Evolutionary conservation across 1,140 invertebrate genomes (phyloP), one percentile per base, ranked within the genome.

Genomic region (Drosophila paulistorum): DNA sequence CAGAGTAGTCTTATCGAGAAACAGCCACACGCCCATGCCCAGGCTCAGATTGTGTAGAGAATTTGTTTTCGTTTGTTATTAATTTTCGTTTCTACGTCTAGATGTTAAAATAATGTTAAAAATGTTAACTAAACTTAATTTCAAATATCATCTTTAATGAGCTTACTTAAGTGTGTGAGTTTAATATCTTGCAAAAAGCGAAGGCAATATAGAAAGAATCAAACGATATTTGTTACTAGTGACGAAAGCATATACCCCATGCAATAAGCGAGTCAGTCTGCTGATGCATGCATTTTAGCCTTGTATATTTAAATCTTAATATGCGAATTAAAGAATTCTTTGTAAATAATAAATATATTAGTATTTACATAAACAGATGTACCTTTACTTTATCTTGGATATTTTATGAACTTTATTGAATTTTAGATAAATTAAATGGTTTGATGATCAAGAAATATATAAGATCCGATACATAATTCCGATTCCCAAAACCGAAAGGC

Each of bases 1-100:
- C 90, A 90, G 51, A 87, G 78, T 54, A 90, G 75, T 20, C 72
- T 91, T 3, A 90, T 91, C 17, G 90, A 90, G 42, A 91, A 89
- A 39, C 73, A 51, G 9, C 9, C 45, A 23, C 45, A 23, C 20
- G 45, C 78, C 9, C 77, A 73, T 41, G 35, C 65, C 45, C 45
- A 54, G 9, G 54, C 76, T 10, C 90, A 90, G 57, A 90, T 90
- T 39, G 87, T 90, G 11, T 89, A 81, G 62, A 48, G 26, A 30
- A 30, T 30, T 30, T 30, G 30, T 33, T 48, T 61, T 63, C 51
- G 67, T 65, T 71, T 58, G 67, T 62, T 71, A 66, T 65, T 68
- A 77, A 76, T 54, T 54, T 72, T 59, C 30, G 62, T 65, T 54
- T 66, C 60, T 69, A 66, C 70, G 61, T 41, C 51, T 85, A 79